These are phyloP conservation scores for Psilopogon haemacephalus DNA, from an alignment of 2,113 vertebrate species.

Conservation along the genomic window DNA sequence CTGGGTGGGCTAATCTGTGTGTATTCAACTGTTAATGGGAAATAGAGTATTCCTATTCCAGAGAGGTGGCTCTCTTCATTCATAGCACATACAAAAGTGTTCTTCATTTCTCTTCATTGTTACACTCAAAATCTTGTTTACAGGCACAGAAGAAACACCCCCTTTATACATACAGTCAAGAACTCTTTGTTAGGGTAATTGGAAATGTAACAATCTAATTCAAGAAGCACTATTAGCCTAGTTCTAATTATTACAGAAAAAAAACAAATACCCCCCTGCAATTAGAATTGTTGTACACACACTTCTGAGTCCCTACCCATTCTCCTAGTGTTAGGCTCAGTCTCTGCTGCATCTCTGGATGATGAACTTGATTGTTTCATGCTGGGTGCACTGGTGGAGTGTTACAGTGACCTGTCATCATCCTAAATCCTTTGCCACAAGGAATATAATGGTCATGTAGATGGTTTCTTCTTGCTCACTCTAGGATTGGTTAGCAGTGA, in stretches of 20 bases:
- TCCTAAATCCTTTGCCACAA: not conserved
- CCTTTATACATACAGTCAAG: not conserved
- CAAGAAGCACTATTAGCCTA: not conserved
- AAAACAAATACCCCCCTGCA: not conserved
- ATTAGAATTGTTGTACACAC: not conserved
- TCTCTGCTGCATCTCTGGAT: not conserved
- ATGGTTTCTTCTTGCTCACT: not conserved
- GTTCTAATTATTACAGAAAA: not conserved
- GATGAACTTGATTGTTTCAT: not conserved
- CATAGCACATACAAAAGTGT: not conserved
- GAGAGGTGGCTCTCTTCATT: not conserved
- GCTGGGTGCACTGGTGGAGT: not conserved
- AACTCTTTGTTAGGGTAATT: not conserved
- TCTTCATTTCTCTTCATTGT: not conserved
- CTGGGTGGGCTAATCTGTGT: not conserved
- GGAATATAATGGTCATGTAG: not conserved
- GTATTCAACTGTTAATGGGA: not conserved
- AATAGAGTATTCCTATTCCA: not conserved
- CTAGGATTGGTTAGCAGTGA: not conserved
- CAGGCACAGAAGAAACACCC: not conserved
- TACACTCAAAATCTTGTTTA: not conserved
- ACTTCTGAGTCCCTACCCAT: not conserved
- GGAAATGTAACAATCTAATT: not conserved
- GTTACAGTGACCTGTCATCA: not conserved
- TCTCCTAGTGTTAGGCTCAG: not conserved